phyloP scores from a whole-genome alignment of 2,888 invertebrate genomes.

The Sylvicola fuscatus region DNA sequence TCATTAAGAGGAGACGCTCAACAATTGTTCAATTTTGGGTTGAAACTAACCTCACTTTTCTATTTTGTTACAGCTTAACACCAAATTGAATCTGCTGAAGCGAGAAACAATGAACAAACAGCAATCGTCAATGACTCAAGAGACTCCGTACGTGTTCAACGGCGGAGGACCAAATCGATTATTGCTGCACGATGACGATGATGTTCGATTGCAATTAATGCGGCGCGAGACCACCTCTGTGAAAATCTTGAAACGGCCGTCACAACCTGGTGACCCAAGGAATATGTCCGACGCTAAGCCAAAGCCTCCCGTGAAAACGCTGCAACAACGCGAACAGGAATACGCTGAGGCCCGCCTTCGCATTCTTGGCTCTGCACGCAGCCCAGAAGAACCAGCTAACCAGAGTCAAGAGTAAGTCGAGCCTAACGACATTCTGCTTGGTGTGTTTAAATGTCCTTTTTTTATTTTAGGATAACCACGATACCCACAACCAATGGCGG shows the following conservation, averaged over 20 bases:
- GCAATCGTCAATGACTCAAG: neutral
- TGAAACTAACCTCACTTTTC: neutral
- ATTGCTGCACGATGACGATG: slow-evolving; percentile 55
- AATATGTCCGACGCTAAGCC: slow-evolving; percentile 37
- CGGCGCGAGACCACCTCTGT: slow-evolving; percentile 59
- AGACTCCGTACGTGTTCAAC: slow-evolving; percentile 2
- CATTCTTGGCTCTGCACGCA: slow-evolving; percentile 71
- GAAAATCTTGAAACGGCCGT: slow-evolving; percentile 59
- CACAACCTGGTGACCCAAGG: slow-evolving; percentile 32
- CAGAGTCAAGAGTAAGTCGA: slow-evolving; percentile 29
- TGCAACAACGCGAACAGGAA: slow-evolving; percentile 81
- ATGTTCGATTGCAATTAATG: slow-evolving; percentile 56
- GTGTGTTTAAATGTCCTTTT: no score
- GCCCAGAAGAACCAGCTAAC: slow-evolving; percentile 39
- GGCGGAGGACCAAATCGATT: slow-evolving; percentile 40
- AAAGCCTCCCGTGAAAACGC: slow-evolving; percentile 56
- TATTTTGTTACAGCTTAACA: slow-evolving; percentile 10
- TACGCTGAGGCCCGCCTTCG: slow-evolving; percentile 81
- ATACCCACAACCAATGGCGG: neutral
- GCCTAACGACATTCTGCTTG: no score
- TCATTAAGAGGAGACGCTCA: no score
- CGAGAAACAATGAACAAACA: slow-evolving; percentile 9
- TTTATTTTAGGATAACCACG: no score
- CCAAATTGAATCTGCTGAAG: slow-evolving; percentile 16
- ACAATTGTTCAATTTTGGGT: no score